Conservation (phyloP, 1,140 invertebrate genomes). For the Phortica variegata region DNA sequence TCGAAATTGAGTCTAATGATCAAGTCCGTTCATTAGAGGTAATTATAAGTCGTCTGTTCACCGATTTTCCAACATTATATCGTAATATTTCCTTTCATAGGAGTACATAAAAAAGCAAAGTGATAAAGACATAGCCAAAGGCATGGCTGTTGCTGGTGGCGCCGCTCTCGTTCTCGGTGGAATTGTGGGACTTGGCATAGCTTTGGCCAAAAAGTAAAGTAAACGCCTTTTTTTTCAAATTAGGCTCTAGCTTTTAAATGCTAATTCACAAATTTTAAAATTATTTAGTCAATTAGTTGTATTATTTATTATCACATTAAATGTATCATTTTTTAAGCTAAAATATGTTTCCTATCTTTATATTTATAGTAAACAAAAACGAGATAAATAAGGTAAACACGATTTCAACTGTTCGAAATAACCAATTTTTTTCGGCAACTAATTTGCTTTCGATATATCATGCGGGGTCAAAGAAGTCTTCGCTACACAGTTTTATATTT, state of each 20-base stretch:
- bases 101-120: constrained; percentile 81
- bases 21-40: constrained; percentile 74
- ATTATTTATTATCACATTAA: too few relatives aligned
- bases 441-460: constrained; percentile 18
- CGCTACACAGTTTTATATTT: neutral
- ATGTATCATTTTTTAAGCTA: too few relatives aligned
- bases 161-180: constrained; percentile 78
- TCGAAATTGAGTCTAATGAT: constrained; percentile 89
- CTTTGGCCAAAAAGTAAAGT: constrained; percentile 68
- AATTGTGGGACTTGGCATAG: constrained; percentile 76
- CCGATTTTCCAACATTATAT: neutral
- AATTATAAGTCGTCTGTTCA: neutral
- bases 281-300: too few relatives aligned
- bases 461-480: constrained; percentile 6
- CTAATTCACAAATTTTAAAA: too few relatives aligned
- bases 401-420: constrained; percentile 6
- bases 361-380: constrained; percentile 50
- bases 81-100: constrained; percentile 61
- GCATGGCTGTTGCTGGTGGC: constrained; percentile 85
- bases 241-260: too few relatives aligned
- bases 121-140: constrained; percentile 85
- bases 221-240: constrained; percentile 1
- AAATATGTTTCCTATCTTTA: too few relatives aligned
- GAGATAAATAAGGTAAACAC: constrained; percentile 35
- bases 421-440: constrained; percentile 15